A percentile compares a stretch with the other conserved stretches of the same genome.
phyloP scores from a whole-genome alignment of 2,797 vertebrate species.

The Scleropages formosus region DNA sequence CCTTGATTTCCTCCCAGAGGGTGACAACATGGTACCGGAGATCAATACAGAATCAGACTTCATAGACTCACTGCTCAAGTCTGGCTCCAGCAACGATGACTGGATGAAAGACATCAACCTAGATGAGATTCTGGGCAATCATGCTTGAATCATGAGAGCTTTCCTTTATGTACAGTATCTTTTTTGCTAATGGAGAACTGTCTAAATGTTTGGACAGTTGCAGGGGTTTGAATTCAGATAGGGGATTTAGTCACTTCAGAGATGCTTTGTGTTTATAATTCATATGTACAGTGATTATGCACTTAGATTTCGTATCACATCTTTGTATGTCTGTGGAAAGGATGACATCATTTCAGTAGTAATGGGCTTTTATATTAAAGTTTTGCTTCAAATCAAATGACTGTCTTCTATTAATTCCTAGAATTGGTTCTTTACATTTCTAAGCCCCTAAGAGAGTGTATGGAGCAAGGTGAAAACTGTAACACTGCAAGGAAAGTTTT shows the following conservation, averaged over 20 bases:
- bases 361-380: not conserved
- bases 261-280: too few species aligned
- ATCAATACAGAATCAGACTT: constrained; percentile 94
- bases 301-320: too few species aligned
- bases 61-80: constrained; percentile 95
- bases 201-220: constrained; percentile 31
- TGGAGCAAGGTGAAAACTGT: too few species aligned
- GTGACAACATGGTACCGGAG: constrained; percentile 84
- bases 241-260: too few species aligned
- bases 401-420: not conserved
- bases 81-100: constrained; percentile 91
- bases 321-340: not conserved
- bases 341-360: not conserved
- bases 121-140: constrained; percentile 94
- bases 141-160: constrained; percentile 66
- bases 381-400: not conserved
- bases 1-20: constrained; percentile 92
- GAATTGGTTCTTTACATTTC: too few species aligned
- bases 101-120: constrained; percentile 99
- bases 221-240: not conserved
- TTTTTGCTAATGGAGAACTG: not conserved
- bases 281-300: too few species aligned
- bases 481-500: not conserved
- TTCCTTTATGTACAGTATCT: constrained; percentile 3
- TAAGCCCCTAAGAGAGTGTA: too few species aligned